phyloP scores from a whole-genome alignment of 2,888 invertebrate genomes.

The Ectemnius continuus region DNA sequence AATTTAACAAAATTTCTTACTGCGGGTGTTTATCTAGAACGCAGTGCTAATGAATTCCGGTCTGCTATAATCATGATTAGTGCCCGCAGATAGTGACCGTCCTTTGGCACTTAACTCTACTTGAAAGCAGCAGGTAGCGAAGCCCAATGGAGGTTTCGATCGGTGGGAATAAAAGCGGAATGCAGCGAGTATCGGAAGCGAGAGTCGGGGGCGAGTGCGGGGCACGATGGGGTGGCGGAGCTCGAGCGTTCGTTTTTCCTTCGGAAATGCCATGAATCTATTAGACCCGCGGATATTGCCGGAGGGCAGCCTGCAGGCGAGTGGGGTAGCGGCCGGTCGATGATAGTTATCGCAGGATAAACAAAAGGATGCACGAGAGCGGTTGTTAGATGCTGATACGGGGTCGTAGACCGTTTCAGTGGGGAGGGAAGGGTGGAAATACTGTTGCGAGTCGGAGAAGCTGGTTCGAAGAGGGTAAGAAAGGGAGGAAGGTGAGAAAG shows the following conservation, averaged over 20 bases:
- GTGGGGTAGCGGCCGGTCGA: constrained; percentile 55
- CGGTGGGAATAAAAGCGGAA: constrained; percentile 31
- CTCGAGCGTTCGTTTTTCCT: constrained; percentile 30
- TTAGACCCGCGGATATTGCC: constrained; percentile 43
- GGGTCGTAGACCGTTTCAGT: constrained; percentile 51
- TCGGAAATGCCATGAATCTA: constrained; percentile 48
- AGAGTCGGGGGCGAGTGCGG: constrained; percentile 17
- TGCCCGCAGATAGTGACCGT: background rate
- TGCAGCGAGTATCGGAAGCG: constrained; percentile 31
- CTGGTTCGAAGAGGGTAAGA: constrained; percentile 22
- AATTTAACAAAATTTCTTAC: constrained; percentile 36
- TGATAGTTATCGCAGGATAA: constrained; percentile 66
- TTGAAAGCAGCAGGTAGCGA: background rate
- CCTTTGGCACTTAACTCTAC: background rate
- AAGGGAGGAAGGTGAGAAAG: constrained; percentile 22
- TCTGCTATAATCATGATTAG: background rate
- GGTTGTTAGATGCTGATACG: constrained; percentile 63
- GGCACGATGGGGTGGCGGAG: constrained; percentile 19
- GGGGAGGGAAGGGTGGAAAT: constrained; percentile 7
- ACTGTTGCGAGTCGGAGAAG: too few relatives aligned
- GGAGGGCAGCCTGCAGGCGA: constrained; percentile 21
- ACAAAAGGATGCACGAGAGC: constrained; percentile 59
- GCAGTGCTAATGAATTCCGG: constrained; percentile 24
- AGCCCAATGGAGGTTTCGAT: constrained; percentile 11
- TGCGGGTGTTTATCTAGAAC: constrained; percentile 31